These are phyloP conservation scores for Stegodyphus dumicola DNA, from an alignment of 1,140 invertebrate species.

Conservation along the genomic window DNA sequence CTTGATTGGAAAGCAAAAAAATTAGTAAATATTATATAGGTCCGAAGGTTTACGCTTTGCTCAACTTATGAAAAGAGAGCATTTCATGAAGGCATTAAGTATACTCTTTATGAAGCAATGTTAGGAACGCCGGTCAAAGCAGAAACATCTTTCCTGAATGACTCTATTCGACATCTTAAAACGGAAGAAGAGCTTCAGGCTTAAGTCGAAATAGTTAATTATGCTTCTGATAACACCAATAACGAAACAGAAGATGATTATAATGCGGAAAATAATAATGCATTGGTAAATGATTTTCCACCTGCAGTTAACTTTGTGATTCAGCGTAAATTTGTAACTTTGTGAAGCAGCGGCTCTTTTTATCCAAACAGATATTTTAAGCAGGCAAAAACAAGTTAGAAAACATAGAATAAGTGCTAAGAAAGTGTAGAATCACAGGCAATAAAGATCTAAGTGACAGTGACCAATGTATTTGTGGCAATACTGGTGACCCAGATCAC, in stretches of 20 bases:
- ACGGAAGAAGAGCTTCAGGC: neutral
- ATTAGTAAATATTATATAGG: neutral
- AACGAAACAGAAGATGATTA: conserved; percentile 1
- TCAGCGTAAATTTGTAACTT: no score
- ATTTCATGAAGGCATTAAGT: neutral
- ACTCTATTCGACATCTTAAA: neutral
- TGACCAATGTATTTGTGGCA: no score
- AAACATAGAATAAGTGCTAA: neutral
- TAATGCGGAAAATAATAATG: conserved; percentile 5
- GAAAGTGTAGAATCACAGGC: conserved; percentile 2
- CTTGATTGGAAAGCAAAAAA: conserved; percentile 29
- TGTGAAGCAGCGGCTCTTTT: neutral
- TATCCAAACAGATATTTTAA: conserved; percentile 12
- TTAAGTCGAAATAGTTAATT: conserved; percentile 3
- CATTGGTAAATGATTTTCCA: neutral
- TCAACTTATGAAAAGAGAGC: neutral
- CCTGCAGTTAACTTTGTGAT: conserved; percentile 7
- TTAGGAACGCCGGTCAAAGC: conserved; percentile 3
- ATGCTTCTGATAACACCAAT: conserved; percentile 12
- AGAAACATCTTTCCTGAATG: conserved; percentile 14
- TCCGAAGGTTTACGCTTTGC: neutral
- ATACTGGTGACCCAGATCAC: no score
- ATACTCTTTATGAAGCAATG: neutral
- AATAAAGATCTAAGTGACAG: no score
- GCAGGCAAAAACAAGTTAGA: conserved; percentile 5